A percentile compares a stretch with the other conserved stretches of the same genome.
Evolutionary conservation across 2,888 invertebrate species (phyloP).

Genomic region (Taphrorychus bicolor): DNA sequence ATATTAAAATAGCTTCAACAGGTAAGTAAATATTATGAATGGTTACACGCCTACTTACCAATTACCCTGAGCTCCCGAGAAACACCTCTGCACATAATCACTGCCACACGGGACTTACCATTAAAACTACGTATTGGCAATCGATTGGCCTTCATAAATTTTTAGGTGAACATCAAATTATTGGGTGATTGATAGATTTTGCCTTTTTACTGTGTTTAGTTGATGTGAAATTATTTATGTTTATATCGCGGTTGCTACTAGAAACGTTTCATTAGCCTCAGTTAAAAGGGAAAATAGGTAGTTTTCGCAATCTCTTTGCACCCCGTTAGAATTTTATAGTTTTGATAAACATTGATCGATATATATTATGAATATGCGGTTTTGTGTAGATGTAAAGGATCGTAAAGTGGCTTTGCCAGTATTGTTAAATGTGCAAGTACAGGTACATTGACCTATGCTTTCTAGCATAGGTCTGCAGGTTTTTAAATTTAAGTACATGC

Average conservation of each 20-base stretch:
- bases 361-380: too few relatives aligned
- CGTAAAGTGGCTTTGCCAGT: too few relatives aligned
- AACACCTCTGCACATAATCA: neutral
- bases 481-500: too few relatives aligned
- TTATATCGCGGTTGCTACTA: constrained; percentile 1
- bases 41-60: neutral
- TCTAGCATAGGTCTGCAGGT: too few relatives aligned
- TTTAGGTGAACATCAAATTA: neutral
- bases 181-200: neutral
- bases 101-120: neutral
- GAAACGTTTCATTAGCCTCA: neutral
- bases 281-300: neutral
- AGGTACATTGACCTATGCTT: too few relatives aligned
- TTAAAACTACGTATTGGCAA: neutral
- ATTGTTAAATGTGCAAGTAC: too few relatives aligned
- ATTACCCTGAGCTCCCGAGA: neutral
- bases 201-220: neutral
- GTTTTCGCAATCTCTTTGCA: neutral
- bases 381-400: too few relatives aligned
- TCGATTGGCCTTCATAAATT: constrained; percentile 2
- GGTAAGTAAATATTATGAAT: neutral
- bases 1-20: neutral
- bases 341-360: neutral
- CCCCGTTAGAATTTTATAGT: neutral
- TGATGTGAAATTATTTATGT: neutral